Evolutionary conservation across 2,113 vertebrate genomes (phyloP).

Genomic region (Lagopus leucura): DNA sequence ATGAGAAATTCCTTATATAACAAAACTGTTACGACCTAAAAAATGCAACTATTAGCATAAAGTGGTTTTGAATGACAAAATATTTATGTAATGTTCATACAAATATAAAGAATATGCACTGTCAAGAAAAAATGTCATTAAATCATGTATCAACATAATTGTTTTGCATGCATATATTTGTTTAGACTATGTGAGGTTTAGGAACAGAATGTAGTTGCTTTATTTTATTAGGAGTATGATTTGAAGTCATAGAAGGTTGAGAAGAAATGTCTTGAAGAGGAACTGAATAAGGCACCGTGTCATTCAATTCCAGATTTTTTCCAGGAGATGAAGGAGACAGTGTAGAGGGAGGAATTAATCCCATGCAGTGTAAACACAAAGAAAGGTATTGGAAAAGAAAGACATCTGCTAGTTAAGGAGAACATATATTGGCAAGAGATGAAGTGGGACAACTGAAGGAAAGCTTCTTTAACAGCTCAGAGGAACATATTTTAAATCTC

Average conservation of each 20-base stretch:
- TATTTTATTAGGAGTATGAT: neutral
- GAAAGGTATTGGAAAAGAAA: constrained; percentile 15
- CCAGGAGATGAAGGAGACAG: neutral
- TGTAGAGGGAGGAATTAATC: neutral
- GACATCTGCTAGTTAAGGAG: constrained; percentile 16
- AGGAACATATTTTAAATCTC: constrained; percentile 34
- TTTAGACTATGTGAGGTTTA: neutral
- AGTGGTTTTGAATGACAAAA: neutral
- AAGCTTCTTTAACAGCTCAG: constrained; percentile 7
- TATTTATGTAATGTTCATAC: neutral
- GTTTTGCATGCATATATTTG: neutral
- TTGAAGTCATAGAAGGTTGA: neutral
- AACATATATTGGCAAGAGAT: constrained; percentile 49
- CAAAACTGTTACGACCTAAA: neutral
- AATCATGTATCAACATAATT: neutral
- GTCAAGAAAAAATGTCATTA: neutral
- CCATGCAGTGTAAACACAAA: constrained; percentile 14
- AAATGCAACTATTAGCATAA: neutral
- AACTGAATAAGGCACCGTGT: neutral
- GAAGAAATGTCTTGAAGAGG: neutral
- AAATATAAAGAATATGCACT: neutral
- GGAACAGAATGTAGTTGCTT: neutral
- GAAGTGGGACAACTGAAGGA: constrained; percentile 24
- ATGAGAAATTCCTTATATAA: neutral
- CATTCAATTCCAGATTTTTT: neutral